Percentiles rank a stretch among this genome's conserved stretches.
Conservation (phyloP, 2,888 invertebrate species). For the Ormia ochracea region DNA sequence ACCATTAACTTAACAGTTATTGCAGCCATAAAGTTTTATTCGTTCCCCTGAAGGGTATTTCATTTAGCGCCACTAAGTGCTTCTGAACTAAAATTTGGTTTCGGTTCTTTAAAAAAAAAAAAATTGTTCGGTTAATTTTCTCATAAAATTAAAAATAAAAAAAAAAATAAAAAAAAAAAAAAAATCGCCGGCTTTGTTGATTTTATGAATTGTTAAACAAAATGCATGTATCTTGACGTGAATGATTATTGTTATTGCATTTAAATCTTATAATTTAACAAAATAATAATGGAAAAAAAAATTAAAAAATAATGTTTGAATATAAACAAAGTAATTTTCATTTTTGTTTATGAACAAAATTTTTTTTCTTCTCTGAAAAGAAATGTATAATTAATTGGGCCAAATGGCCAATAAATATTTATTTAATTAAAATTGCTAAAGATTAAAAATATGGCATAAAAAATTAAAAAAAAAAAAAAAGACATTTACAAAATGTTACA, state of each 20-base stretch:
- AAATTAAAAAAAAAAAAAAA: too few relatives aligned
- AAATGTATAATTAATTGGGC: neutral
- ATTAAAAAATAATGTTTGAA: neutral
- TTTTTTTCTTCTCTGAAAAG: neutral
- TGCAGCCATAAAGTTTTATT: conserved; percentile 74
- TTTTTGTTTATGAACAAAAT: neutral
- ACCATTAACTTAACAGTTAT: conserved; percentile 71
- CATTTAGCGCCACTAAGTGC: conserved; percentile 57
- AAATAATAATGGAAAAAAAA: neutral
- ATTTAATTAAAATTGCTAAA: too few relatives aligned
- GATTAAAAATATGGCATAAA: too few relatives aligned
- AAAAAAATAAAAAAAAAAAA: too few relatives aligned
- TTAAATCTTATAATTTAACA: conserved; percentile 32
- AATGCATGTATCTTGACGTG: conserved; percentile 49
- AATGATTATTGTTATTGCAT: conserved; percentile 61
- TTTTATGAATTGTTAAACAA: neutral
- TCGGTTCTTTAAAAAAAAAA: neutral
- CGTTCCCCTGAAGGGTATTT: conserved; percentile 59
- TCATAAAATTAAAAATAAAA: conserved; percentile 34
- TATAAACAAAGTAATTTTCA: neutral
- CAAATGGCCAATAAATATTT: neutral
- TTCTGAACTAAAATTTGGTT: neutral
- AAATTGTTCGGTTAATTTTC: conserved; percentile 38
- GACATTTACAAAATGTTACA: too few relatives aligned
- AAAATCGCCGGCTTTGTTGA: conserved; percentile 11